phyloP scores from a whole-genome alignment of 92 coral and sea anemone species.

The Phenganax subtilis region DNA sequence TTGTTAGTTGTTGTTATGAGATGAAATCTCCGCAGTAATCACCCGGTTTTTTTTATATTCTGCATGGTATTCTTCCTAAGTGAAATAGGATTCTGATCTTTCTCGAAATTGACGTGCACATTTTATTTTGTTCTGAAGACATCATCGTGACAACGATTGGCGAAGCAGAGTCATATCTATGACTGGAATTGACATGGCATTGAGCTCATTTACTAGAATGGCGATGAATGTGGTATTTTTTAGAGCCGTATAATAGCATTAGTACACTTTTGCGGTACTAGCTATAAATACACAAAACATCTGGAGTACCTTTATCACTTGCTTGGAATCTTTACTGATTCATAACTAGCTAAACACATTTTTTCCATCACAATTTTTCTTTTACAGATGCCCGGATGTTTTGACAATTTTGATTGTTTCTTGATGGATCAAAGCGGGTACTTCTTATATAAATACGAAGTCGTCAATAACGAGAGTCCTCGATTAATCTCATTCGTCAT shows the following conservation, averaged over 20 bases:
- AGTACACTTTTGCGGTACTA: neutral
- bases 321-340: neutral
- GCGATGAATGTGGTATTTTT: constrained; percentile 32
- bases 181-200: constrained; percentile 57
- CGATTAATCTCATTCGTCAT: no score
- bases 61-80: neutral
- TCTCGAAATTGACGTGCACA: neutral
- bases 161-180: constrained; percentile 40
- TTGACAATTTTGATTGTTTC: constrained; percentile 47
- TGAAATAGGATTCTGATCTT: neutral
- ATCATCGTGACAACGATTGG: neutral
- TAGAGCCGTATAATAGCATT: neutral
- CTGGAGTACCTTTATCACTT: neutral
- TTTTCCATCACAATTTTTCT: constrained; percentile 1
- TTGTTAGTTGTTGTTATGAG: no score
- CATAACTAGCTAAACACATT: neutral
- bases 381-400: constrained; percentile 47
- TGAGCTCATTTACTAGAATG: constrained; percentile 38
- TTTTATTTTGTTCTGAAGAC: neutral
- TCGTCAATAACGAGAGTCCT: no score
- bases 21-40: neutral
- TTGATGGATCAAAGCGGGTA: constrained; percentile 66
- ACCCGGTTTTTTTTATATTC: neutral
- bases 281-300: constrained; percentile 35
- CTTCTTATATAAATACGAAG: neutral